phyloP scores from a whole-genome alignment of 2,797 vertebrate species.

The Chloroceryle inda region DNA sequence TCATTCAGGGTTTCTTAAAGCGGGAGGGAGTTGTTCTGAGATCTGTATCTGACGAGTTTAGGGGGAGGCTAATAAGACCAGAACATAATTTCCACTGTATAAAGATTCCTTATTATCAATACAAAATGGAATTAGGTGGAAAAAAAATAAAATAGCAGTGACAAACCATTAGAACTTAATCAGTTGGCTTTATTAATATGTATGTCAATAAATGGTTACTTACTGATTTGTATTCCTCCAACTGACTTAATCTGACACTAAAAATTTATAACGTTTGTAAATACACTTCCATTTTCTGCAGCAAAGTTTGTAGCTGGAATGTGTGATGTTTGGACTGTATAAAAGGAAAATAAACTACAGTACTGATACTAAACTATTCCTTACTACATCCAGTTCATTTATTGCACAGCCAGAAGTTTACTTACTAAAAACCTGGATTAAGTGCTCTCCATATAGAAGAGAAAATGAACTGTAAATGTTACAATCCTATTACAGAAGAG shows the following conservation, averaged over 20 bases:
- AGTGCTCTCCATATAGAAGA: not conserved
- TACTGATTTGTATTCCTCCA: not conserved
- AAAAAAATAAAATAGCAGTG: not conserved
- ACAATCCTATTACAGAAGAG: not conserved
- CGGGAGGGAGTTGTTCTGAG: not conserved
- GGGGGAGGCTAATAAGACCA: not conserved
- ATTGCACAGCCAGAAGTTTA: not conserved
- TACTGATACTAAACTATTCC: not conserved
- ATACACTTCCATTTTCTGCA: not conserved
- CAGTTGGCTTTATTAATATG: not conserved
- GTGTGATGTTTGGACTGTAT: not conserved
- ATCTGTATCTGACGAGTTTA: not conserved
- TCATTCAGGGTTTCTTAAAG: not conserved
- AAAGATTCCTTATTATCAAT: not conserved
- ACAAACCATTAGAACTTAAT: not conserved
- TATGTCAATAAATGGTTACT: not conserved
- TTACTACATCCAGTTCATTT: not conserved
- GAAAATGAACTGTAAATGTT: not conserved
- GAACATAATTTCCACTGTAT: not conserved
- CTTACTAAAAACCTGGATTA: not conserved
- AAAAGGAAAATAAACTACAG: constrained; percentile 7
- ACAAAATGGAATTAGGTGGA: not conserved
- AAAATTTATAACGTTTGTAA: not conserved
- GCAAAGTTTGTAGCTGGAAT: not conserved
- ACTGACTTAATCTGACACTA: not conserved